Conservation (phyloP, 2,113 vertebrate genomes). For the Aegotheles bennettii region DNA sequence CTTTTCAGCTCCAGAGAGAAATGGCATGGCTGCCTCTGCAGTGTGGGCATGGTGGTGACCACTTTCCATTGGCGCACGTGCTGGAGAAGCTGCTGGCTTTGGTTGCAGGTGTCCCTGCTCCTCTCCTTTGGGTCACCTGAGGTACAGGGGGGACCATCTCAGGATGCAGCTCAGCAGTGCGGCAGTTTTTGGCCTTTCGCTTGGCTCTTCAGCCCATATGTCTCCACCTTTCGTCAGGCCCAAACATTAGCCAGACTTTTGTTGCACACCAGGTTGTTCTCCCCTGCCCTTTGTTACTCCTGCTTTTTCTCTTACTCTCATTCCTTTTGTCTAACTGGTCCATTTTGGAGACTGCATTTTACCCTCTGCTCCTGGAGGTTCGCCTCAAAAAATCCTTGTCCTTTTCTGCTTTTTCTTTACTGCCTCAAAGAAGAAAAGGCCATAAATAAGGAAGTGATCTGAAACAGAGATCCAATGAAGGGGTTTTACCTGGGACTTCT, state of each 20-base stretch:
- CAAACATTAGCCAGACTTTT: background rate
- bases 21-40: background rate
- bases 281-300: background rate
- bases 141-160: background rate
- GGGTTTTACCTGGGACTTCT: background rate
- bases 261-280: background rate
- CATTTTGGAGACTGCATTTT: background rate
- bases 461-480: background rate
- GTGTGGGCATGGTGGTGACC: background rate
- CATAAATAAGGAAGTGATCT: background rate
- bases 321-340: background rate
- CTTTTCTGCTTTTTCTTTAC: background rate
- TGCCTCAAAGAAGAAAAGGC: background rate
- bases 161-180: background rate
- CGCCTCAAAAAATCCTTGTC: background rate
- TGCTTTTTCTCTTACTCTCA: background rate
- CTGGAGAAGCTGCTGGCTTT: background rate
- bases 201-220: background rate
- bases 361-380: background rate
- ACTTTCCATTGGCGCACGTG: fast-evolving
- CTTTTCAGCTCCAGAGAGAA: background rate
- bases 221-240: background rate
- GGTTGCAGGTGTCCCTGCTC: background rate
- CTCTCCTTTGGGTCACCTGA: background rate
- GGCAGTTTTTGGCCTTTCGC: background rate